Percentiles rank a stretch among this genome's conserved stretches.
Evolutionary conservation across 64 coral and sea anemone genomes (phyloP).

Genomic region (Acropora tenuis): DNA sequence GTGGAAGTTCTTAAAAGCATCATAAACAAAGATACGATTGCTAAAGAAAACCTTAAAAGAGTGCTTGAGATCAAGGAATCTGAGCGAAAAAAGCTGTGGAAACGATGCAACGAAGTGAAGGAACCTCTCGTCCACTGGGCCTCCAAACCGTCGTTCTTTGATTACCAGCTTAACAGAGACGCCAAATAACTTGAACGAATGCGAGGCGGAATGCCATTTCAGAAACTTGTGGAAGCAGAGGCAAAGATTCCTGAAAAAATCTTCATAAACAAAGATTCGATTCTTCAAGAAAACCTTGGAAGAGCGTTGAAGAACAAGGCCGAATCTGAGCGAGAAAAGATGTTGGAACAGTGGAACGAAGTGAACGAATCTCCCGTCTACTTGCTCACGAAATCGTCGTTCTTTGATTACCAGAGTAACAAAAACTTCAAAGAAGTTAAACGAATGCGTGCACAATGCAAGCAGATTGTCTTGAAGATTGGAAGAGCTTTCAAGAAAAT

Average conservation of each 20-base stretch:
- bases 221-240: too few species aligned
- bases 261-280: too few species aligned
- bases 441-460: too few species aligned
- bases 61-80: slow-evolving; percentile 24
- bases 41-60: slow-evolving; percentile 58
- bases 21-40: slow-evolving; percentile 21
- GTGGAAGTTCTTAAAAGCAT: slow-evolving; percentile 41
- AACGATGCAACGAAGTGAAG: slow-evolving; percentile 66
- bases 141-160: slow-evolving; percentile 42
- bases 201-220: too few species aligned
- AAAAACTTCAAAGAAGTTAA: slow-evolving; percentile 26
- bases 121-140: slow-evolving; percentile 38
- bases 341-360: slow-evolving; percentile 63
- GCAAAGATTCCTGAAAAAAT: too few species aligned
- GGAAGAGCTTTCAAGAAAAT: too few species aligned
- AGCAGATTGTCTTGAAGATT: not conserved
- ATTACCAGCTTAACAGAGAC: slow-evolving; percentile 32
- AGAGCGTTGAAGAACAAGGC: too few species aligned
- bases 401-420: slow-evolving; percentile 52
- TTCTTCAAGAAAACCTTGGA: too few species aligned
- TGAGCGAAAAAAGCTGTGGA: slow-evolving; percentile 57
- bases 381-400: slow-evolving; percentile 67
- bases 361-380: too few species aligned
- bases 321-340: too few species aligned
- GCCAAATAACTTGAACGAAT: slow-evolving; percentile 39